Evolutionary conservation across 2,888 invertebrate species (phyloP).

Genomic region (Heteromyza rotundicornis): DNA sequence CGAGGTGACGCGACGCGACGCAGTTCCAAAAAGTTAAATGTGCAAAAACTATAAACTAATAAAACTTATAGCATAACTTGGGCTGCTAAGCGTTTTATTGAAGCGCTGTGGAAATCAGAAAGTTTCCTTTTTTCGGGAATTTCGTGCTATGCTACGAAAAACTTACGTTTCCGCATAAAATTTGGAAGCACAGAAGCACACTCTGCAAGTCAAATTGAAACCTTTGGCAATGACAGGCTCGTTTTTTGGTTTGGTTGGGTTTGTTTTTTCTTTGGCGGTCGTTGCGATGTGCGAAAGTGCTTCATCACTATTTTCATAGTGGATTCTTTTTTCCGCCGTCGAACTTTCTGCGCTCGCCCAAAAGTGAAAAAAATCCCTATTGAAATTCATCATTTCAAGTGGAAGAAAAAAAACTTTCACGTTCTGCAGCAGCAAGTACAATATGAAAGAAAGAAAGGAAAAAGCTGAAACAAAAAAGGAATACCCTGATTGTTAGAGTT

Average conservation of each 20-base stretch:
- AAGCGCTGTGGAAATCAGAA: slow-evolving; percentile 7
- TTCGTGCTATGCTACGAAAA: neutral
- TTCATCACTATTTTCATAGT: neutral
- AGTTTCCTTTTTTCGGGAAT: slow-evolving; percentile 11
- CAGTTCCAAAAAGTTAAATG: slow-evolving; percentile 27
- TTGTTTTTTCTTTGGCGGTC: neutral
- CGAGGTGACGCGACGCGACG: too few species aligned
- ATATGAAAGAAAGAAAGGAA: too few species aligned
- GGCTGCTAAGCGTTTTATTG: slow-evolving; percentile 3
- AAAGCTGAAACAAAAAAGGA: too few species aligned
- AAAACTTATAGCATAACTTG: slow-evolving; percentile 24
- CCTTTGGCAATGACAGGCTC: neutral
- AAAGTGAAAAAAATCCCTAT: too few species aligned
- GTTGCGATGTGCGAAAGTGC: too few species aligned
- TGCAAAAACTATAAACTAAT: slow-evolving; percentile 28
- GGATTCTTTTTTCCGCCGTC: neutral
- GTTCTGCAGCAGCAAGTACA: neutral
- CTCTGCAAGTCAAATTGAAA: neutral
- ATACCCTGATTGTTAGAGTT: neutral
- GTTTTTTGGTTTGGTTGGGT: neutral
- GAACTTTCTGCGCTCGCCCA: neutral
- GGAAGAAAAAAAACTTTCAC: too few species aligned
- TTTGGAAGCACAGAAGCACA: too few species aligned
- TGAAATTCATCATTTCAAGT: too few species aligned
- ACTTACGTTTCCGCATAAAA: neutral